Conservation (phyloP, 2,797 vertebrate species). For the Chromobotia macracanthus region DNA sequence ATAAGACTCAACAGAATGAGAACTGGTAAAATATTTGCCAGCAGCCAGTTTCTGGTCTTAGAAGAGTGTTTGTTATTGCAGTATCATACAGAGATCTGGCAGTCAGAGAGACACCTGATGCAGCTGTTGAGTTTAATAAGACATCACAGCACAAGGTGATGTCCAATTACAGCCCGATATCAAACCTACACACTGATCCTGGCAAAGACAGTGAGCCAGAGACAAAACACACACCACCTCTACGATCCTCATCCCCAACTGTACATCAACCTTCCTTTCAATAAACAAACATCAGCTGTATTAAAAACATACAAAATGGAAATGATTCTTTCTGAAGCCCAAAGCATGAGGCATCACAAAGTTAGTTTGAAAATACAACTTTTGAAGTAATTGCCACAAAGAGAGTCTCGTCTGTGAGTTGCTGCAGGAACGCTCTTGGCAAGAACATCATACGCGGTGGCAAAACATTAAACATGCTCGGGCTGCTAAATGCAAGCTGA, state of each 20-base stretch:
- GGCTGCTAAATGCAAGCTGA: slow-evolving; percentile 88
- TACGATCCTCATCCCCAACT: slow-evolving; percentile 7
- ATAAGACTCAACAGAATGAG: background rate
- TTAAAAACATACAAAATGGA: slow-evolving; percentile 72
- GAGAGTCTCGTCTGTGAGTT: slow-evolving; percentile 75
- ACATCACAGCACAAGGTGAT: slow-evolving; percentile 59
- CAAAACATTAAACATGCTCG: slow-evolving; percentile 88
- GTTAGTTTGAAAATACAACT: slow-evolving; percentile 74
- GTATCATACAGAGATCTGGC: slow-evolving; percentile 49
- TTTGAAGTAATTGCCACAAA: slow-evolving; percentile 85
- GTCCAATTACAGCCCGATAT: slow-evolving; percentile 56
- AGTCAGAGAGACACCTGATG: slow-evolving; percentile 49
- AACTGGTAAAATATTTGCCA: slow-evolving; percentile 22
- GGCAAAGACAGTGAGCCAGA: slow-evolving; percentile 49
- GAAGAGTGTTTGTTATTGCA: slow-evolving; percentile 15
- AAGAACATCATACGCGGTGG: slow-evolving; percentile 87
- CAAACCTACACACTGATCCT: slow-evolving; percentile 35
- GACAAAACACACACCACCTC: slow-evolving; percentile 36
- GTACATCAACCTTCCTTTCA: slow-evolving; percentile 49
- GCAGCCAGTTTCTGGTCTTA: slow-evolving; percentile 9
- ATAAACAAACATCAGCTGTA: slow-evolving; percentile 66
- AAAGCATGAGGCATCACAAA: slow-evolving; percentile 73
- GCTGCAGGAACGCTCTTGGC: slow-evolving; percentile 88
- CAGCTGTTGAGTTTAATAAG: slow-evolving; percentile 60
- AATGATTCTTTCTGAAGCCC: slow-evolving; percentile 72